Base-by-base conservation (phyloP, 2,113 vertebrate genomes). In the Proteles cristata region DNA sequence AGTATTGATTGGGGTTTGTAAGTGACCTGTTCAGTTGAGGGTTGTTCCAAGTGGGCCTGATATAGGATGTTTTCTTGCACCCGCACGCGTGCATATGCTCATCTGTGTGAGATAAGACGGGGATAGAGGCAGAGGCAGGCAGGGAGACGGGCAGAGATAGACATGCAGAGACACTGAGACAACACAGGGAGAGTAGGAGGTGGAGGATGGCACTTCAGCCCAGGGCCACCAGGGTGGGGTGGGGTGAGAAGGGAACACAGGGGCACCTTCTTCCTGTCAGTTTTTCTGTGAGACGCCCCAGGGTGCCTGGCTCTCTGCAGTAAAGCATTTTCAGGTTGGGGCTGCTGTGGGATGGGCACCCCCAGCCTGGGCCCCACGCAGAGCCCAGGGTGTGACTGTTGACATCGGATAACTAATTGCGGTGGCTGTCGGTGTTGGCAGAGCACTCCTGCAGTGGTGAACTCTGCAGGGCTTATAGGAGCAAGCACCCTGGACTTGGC, bases 41-140 rank as follows among this genome's bases (percentile, higher is more conserved):
- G 33, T 61, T 71, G 16, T 39, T 86, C 45, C 7, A 33, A 39
- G 7, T 11, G 4, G 19, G 53, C 43, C 63, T n/a, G 14, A 55
- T 39, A 12, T 76, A 66, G 68, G 48, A 28, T n/a, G 28, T 69
- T 94, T 83, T 81, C 79, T 81, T 81, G 15, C 1, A 77, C 19
- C 26, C 14, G 16, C 10, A 0, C 5, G 26, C 39, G 8, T 61
- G 26, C 4, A 0, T 39, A 3, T n/a, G 55, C 68, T 77, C 15
- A 25, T 53, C 21, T 16, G 12, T 76, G 84, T 84, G 45, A 66
- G 48, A 58, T 39, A 26, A 85, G 35, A 31, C n/a, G 43, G 90
- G 68, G 45, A 11, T 31, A 28, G 39, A 68, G 17, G 9, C 39
- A 11, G 61, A 94, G 43, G 58, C 43, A 39, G 28, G 3, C 66